Evolutionary conservation across 2,888 invertebrate genomes (phyloP).

Genomic region (Thecocarcelia acutangulata): DNA sequence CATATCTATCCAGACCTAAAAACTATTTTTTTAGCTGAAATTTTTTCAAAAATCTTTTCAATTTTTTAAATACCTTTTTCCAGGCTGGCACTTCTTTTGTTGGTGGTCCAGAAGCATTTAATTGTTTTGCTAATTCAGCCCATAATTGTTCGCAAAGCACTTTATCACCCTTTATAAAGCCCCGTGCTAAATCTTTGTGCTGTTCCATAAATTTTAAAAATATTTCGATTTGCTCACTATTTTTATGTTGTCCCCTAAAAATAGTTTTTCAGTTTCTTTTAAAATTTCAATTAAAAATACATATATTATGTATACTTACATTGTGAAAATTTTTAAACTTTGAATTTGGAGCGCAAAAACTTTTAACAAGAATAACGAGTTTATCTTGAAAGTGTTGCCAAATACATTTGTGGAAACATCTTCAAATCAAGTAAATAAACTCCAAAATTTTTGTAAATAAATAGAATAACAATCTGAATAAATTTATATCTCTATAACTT

Average conservation of each 20-base stretch:
- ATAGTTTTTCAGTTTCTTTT: no score
- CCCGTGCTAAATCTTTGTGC: slow-evolving; percentile 21
- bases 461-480: no score
- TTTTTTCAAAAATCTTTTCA: background rate
- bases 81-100: slow-evolving; percentile 17
- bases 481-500: no score
- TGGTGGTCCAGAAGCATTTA: slow-evolving; percentile 39
- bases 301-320: no score
- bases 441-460: no score
- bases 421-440: no score
- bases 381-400: no score
- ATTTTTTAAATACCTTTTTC: slow-evolving; percentile 23
- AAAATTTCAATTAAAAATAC: no score
- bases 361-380: no score
- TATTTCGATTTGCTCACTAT: background rate
- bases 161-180: background rate
- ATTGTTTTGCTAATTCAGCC: background rate
- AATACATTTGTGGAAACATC: no score
- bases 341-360: no score
- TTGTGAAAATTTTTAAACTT: no score
- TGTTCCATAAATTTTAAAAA: slow-evolving; percentile 23
- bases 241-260: slow-evolving; percentile 26
- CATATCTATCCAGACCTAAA: slow-evolving; percentile 23
- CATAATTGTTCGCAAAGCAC: slow-evolving; percentile 15
- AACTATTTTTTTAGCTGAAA: slow-evolving; percentile 15